phyloP scores from a whole-genome alignment of 2,113 vertebrate species.

The Bubo scandiacus region DNA sequence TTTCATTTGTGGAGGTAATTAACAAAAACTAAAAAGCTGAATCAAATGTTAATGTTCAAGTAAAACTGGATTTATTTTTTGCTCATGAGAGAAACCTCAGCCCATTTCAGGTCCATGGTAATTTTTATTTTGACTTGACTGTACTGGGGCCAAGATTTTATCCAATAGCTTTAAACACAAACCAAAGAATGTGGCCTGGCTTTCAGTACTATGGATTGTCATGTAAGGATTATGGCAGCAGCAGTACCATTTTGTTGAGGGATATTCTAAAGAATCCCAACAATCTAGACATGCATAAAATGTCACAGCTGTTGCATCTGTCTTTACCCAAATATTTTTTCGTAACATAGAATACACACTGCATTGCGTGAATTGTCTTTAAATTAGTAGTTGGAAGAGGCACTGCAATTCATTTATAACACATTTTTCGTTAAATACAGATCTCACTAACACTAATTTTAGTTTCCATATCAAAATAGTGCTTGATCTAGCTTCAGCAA shows the following conservation, averaged over 20 bases:
- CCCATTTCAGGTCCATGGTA: neutral
- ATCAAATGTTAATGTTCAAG: neutral
- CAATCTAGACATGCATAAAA: slow-evolving; percentile 19
- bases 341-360: neutral
- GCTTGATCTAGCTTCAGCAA: neutral
- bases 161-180: neutral
- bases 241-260: neutral
- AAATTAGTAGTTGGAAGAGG: neutral
- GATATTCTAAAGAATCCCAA: slow-evolving; percentile 10
- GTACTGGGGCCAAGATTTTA: neutral
- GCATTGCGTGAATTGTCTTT: neutral
- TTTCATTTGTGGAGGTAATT: neutral
- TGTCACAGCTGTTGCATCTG: slow-evolving; percentile 60
- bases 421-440: neutral
- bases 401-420: neutral
- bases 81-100: neutral
- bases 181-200: neutral
- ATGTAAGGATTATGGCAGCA: neutral
- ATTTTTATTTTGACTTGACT: neutral
- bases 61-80: neutral
- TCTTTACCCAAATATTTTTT: slow-evolving; percentile 24
- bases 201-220: neutral
- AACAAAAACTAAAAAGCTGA: neutral
- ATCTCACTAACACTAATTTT: neutral
- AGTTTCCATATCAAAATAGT: neutral